Evolutionary conservation across 2,888 invertebrate genomes (phyloP).

Genomic region (Synanthedon tipuliformis): DNA sequence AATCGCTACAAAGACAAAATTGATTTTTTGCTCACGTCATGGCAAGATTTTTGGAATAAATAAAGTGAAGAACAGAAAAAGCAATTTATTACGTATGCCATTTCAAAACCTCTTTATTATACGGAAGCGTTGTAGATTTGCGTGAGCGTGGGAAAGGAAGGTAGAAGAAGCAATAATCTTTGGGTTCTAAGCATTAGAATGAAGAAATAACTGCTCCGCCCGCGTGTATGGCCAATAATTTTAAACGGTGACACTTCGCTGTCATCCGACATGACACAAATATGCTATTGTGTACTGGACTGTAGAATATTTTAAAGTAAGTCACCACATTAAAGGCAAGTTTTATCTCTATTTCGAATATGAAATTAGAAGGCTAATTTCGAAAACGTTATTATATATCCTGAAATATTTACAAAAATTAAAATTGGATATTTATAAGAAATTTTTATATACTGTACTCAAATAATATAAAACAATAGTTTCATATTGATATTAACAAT

Average conservation of each 20-base stretch:
- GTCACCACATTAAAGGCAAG: too few relatives aligned
- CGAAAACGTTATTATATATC: too few relatives aligned
- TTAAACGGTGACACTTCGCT: conserved; percentile 3
- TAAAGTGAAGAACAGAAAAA: conserved; percentile 18
- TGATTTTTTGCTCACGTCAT: too few relatives aligned
- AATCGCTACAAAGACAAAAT: conserved; percentile 25
- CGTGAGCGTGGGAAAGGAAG: conserved; percentile 27
- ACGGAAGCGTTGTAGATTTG: conserved; percentile 16
- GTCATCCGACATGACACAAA: not conserved
- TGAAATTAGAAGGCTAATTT: too few relatives aligned
- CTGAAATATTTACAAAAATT: too few relatives aligned
- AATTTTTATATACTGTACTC: too few relatives aligned
- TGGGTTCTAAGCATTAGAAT: conserved; percentile 10
- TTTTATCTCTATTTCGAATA: too few relatives aligned
- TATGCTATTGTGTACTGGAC: not conserved
- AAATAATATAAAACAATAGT: too few relatives aligned
- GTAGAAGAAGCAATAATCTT: conserved; percentile 13
- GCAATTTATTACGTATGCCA: conserved; percentile 15
- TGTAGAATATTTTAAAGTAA: not conserved
- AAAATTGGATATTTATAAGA: too few relatives aligned
- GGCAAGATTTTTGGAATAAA: too few relatives aligned
- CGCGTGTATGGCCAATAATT: conserved; percentile 6
- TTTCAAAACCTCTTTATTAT: conserved; percentile 16
- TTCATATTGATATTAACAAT: too few relatives aligned
- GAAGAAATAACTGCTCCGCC: conserved; percentile 9